Conservation (phyloP, 2,797 vertebrate genomes). For the Lagocephalus sceleratus region DNA sequence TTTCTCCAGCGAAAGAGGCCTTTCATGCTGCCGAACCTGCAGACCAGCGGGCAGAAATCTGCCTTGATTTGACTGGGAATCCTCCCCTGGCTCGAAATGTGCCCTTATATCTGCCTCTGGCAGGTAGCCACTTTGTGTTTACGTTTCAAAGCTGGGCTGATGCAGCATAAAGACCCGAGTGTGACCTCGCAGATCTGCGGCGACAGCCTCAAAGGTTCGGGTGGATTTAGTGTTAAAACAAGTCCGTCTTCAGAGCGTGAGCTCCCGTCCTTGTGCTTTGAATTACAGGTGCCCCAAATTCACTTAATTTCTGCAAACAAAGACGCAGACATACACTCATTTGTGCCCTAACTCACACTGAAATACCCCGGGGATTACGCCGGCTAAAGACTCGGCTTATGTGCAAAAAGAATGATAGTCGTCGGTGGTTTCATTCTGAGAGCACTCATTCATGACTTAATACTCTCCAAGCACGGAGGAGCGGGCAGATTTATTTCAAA, state of each 20-base stretch:
- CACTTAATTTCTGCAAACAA: conserved; percentile 47
- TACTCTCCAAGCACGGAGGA: conserved; percentile 43
- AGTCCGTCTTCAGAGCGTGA: conserved; percentile 23
- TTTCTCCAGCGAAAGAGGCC: neutral
- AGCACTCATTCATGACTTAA: conserved; percentile 59
- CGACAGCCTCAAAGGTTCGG: conserved; percentile 17
- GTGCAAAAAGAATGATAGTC: conserved; percentile 28
- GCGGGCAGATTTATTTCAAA: conserved; percentile 53
- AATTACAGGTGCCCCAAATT: conserved; percentile 29
- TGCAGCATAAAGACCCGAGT: conserved; percentile 8
- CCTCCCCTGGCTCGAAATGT: conserved; percentile 12
- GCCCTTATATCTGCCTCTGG: conserved; percentile 21
- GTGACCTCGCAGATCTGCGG: conserved; percentile 14
- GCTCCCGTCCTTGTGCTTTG: conserved; percentile 24
- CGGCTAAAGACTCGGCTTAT: conserved; percentile 43
- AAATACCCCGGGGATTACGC: conserved; percentile 50
- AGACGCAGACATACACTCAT: conserved; percentile 32
- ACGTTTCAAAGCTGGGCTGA: conserved; percentile 23
- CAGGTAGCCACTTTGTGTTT: conserved; percentile 16
- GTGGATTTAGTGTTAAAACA: conserved; percentile 19
- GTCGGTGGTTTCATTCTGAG: conserved; percentile 31
- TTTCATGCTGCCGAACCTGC: no score
- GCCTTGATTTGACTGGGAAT: conserved; percentile 10
- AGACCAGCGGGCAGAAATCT: no score
- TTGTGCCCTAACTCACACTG: conserved; percentile 29